Evolutionary conservation across 2,888 invertebrate genomes (phyloP), one percentile per base, ranked within the genome.

Genomic region (Sphecodes monilicornis): DNA sequence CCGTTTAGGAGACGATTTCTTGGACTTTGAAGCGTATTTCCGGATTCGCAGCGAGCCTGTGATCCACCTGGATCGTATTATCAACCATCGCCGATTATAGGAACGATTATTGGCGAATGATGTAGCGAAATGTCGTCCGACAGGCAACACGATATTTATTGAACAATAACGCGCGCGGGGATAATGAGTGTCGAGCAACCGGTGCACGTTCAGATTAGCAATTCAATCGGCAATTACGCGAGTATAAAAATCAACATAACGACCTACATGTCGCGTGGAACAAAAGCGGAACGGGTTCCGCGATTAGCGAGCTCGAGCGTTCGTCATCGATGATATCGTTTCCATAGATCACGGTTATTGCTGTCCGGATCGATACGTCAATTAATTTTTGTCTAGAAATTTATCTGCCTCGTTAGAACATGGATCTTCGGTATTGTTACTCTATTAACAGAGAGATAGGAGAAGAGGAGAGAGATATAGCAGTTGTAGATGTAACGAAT

Each of bases 221-320:
- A 70, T 77, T 82, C 68, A 82, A 75, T 84, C 26, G 29, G 32
- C 57, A 75, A 82, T 75, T 57, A 74, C 22, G n/a, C 41, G 46
- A 32, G 43, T 68, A 36, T 29, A 77, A 82, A 82, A 73, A 82
- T 77, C 50, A 54, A 69, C 69, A 29, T 54, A 29, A 50, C 50
- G 68, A n/a, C 26, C 66, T 18, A 29, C n/a, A n/a, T n/a, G n/a
- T 13, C 1, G 36, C 36, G 18, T 3, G 46, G 41, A 64, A 80
- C 54, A 76, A 46, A 68, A 68, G 32, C n/a, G 32, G 11, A 36
- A 41, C 16, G 8, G 26, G 4, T 16, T 6, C 6, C 22, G 36
- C 41, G 60, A 60, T 22, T 18, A 29, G 32, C 64, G 32, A 22
- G 64, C 22, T 3, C 8, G 18, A 29, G 4, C 64, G 64, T 32